A percentile compares a stretch with the other conserved stretches of the same genome.
These are phyloP conservation scores for Eurois occulta DNA, from an alignment of 2,888 invertebrate species.

Conservation along the genomic window DNA sequence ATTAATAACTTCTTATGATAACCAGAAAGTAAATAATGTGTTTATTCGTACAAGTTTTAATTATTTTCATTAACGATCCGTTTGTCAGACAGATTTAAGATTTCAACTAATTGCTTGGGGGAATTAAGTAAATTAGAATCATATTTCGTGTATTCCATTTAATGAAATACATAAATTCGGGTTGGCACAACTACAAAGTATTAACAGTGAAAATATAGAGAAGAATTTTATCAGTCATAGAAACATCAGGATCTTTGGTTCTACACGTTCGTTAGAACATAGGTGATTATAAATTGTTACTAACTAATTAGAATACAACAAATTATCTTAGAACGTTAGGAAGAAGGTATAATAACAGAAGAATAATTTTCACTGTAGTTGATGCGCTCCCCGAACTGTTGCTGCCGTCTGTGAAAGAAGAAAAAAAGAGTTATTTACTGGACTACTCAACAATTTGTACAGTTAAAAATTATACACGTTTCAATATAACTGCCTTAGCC, in stretches of 20 bases:
- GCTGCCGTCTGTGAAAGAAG: conserved; percentile 68
- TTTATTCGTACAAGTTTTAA: conserved; percentile 35
- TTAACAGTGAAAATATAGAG: conserved; percentile 84
- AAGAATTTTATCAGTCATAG: conserved; percentile 82
- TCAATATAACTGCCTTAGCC: background rate
- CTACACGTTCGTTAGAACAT: conserved; percentile 67
- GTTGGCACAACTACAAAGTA: conserved; percentile 89
- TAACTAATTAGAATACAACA: conserved; percentile 63
- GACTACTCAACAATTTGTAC: background rate
- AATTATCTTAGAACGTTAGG: conserved; percentile 73
- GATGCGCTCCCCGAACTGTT: conserved; percentile 54
- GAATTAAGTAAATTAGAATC: conserved; percentile 65
- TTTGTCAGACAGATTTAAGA: conserved; percentile 46
- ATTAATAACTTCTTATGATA: conserved; percentile 33
- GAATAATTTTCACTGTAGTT: conserved; percentile 60
- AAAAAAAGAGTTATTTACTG: conserved; percentile 42
- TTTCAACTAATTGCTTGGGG: conserved; percentile 52
- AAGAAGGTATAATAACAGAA: conserved; percentile 68
- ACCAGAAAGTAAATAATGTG: conserved; percentile 30
- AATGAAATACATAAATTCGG: conserved; percentile 90
- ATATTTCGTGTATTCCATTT: conserved; percentile 82
- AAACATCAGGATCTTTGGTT: conserved; percentile 71
- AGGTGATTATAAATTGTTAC: conserved; percentile 67
- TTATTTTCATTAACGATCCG: conserved; percentile 44
- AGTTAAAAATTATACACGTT: background rate